Conservation (phyloP, 1,140 invertebrate species). For the Drosophila burlai region DNA sequence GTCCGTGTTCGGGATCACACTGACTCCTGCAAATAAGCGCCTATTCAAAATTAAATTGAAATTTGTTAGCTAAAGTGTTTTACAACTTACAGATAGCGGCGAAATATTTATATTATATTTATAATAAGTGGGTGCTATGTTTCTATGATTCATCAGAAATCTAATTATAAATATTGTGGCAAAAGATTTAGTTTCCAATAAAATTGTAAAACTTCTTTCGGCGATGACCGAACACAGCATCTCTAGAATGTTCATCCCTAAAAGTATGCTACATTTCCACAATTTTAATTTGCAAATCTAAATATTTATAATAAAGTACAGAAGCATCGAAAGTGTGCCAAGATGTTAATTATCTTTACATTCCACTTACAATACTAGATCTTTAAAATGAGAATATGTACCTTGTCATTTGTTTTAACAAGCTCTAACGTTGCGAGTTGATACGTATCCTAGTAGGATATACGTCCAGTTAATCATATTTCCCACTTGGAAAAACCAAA, state of each 20-base stretch:
- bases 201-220: background rate
- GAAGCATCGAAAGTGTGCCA: no score
- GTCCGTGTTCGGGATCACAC: background rate
- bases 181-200: background rate
- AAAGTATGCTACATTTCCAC: background rate
- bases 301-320: no score
- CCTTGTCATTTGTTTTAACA: background rate
- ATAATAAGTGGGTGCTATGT: no score
- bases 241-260: background rate
- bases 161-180: background rate
- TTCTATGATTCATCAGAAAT: no score
- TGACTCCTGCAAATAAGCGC: background rate
- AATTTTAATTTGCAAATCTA: background rate
- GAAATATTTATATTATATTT: no score
- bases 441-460: background rate
- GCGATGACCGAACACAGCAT: background rate
- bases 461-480: background rate
- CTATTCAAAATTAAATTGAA: background rate
- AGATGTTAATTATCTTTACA: background rate
- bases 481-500: background rate
- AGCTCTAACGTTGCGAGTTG: background rate
- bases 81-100: no score
- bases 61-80: background rate
- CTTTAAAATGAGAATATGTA: background rate
- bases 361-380: background rate